A percentile compares a stretch with the other conserved stretches of the same genome.
These are phyloP conservation scores for Tupaia chinensis DNA, from an alignment of 2,113 vertebrate genomes.

Conservation along the genomic window DNA sequence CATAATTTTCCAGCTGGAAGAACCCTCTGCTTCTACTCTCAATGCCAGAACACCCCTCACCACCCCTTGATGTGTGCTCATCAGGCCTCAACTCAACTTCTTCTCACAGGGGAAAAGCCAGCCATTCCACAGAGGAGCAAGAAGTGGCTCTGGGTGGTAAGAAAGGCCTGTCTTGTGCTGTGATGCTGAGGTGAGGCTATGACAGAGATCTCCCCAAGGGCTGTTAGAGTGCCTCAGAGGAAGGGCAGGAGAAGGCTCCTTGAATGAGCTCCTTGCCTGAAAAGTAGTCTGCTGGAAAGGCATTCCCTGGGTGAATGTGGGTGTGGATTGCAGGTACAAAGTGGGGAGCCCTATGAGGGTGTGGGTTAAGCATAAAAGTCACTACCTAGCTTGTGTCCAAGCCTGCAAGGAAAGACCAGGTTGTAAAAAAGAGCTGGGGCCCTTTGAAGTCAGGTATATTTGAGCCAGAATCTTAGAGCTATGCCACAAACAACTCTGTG, in stretches of 20 bases:
- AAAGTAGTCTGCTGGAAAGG: no score
- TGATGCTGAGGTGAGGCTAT: background rate
- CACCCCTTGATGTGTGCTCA: background rate
- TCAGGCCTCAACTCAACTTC: no score
- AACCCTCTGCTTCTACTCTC: background rate
- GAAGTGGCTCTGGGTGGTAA: no score
- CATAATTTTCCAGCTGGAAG: background rate
- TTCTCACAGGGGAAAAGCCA: background rate
- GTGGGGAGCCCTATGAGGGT: background rate
- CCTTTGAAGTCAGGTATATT: background rate
- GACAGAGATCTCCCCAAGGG: background rate
- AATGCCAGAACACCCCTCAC: background rate
- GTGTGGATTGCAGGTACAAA: background rate
- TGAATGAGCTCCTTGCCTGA: background rate
- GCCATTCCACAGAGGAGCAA: background rate
- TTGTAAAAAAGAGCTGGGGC: background rate
- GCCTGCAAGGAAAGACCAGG: background rate
- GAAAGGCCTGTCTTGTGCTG: background rate
- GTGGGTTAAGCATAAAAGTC: rapidly evolving
- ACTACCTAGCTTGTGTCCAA: no score
- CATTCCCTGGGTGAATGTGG: background rate
- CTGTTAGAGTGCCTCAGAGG: background rate
- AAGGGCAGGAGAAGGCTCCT: background rate
- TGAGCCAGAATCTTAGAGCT: background rate
- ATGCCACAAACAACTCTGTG: background rate